Percentiles rank a stretch among this genome's conserved stretches.
phyloP scores from a whole-genome alignment of 2,113 vertebrate genomes.

The Mormyrus lacerda region DNA sequence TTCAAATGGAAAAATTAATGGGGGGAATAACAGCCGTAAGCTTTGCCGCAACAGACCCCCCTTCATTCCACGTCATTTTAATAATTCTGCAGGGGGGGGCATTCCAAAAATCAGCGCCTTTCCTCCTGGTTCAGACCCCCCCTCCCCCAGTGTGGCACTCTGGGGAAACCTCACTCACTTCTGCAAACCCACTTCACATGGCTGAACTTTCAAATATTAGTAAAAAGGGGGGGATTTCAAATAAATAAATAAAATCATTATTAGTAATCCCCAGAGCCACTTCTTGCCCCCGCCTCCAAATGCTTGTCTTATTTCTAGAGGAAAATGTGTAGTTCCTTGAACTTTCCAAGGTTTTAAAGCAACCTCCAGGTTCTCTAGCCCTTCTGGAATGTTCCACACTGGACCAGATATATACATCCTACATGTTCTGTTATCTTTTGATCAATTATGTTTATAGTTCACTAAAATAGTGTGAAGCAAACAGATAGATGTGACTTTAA shows the following conservation, averaged over 20 bases:
- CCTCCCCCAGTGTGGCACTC: neutral
- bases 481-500: neutral
- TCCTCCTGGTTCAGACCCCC: conserved; percentile 32
- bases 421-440: neutral
- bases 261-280: conserved; percentile 49
- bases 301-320: conserved; percentile 55
- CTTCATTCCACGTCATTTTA: conserved; percentile 43
- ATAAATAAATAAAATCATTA: conserved; percentile 53
- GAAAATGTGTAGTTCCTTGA: conserved; percentile 49
- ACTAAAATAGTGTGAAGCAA: neutral
- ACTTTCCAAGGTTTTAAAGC: conserved; percentile 39
- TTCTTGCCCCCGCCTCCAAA: conserved; percentile 23
- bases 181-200: conserved; percentile 42
- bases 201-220: conserved; percentile 64
- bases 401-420: neutral
- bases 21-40: conserved; percentile 66
- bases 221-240: conserved; percentile 47
- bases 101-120: conserved; percentile 39
- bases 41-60: conserved; percentile 33
- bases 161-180: conserved; percentile 18
- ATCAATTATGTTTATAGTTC: neutral
- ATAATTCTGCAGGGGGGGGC: conserved; percentile 6
- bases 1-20: conserved; percentile 77
- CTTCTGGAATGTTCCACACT: neutral
- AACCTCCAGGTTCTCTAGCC: conserved; percentile 3